Conservation (phyloP, 2,113 vertebrate genomes). For the Ameiurus melas region DNA sequence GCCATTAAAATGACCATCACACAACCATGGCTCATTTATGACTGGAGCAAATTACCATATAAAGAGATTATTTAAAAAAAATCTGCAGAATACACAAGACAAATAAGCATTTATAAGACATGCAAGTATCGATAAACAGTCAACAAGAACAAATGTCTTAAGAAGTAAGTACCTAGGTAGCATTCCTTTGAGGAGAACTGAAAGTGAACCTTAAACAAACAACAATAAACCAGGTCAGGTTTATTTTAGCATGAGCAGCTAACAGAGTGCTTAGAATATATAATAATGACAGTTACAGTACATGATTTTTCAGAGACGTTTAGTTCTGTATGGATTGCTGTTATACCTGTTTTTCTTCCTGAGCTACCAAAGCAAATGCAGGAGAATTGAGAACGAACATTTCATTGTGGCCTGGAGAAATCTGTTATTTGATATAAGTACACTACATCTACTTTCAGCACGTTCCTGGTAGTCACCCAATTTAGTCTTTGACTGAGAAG, state of each 20-base stretch:
- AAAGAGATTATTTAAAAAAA: too few relatives aligned
- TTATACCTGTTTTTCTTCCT: background rate
- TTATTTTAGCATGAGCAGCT: background rate
- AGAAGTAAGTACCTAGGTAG: background rate
- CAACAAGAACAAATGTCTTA: background rate
- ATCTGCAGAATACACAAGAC: background rate
- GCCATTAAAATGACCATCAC: background rate
- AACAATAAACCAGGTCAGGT: background rate
- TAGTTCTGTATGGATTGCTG: background rate
- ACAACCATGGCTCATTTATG: background rate
- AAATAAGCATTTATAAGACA: background rate
- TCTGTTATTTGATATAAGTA: conserved; percentile 17
- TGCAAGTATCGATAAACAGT: background rate
- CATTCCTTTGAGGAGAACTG: background rate
- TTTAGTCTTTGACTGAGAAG: background rate
- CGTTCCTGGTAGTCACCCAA: background rate
- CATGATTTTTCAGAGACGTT: background rate
- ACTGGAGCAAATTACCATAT: background rate
- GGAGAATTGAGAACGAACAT: background rate
- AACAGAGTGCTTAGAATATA: background rate
- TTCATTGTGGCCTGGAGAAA: background rate
- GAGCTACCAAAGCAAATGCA: background rate
- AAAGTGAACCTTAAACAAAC: background rate
- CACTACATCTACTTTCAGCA: background rate
- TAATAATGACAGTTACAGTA: background rate